Conservation (phyloP, 1,140 invertebrate species). For the Drosophila willistoni region DNA sequence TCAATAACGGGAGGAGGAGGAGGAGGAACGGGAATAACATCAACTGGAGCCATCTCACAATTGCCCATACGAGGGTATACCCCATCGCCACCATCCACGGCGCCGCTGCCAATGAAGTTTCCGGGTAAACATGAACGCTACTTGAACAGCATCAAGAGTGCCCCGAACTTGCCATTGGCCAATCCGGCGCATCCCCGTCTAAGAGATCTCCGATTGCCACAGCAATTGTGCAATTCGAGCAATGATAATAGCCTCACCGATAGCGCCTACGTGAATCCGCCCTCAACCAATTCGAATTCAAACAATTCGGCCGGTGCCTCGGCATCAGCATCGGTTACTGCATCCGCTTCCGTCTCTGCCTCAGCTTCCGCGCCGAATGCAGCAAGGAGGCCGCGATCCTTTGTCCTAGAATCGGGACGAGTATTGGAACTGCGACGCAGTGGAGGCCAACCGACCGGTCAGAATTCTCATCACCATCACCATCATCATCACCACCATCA, state of each 20-base stretch:
- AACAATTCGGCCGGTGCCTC: slow-evolving; percentile 45
- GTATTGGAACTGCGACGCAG: slow-evolving; percentile 83
- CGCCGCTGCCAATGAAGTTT: slow-evolving; percentile 91
- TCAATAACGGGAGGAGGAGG: neutral
- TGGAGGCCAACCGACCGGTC: slow-evolving; percentile 9
- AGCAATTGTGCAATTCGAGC: slow-evolving; percentile 81
- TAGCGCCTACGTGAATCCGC: slow-evolving; percentile 81
- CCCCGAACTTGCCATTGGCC: slow-evolving; percentile 89
- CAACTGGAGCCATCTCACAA: slow-evolving; percentile 50
- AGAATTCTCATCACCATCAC: slow-evolving; percentile 88
- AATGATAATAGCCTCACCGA: slow-evolving; percentile 87
- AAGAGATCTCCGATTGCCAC: slow-evolving; percentile 86
- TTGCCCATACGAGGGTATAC: slow-evolving; percentile 86
- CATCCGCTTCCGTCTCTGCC: slow-evolving; percentile 3
- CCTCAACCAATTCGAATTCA: slow-evolving; percentile 71
- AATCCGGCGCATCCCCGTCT: slow-evolving; percentile 87
- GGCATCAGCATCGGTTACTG: slow-evolving; percentile 35
- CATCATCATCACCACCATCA: slow-evolving; percentile 70
- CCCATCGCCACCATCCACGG: slow-evolving; percentile 91
- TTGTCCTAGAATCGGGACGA: slow-evolving; percentile 76
- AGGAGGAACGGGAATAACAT: neutral
- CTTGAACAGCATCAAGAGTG: slow-evolving; percentile 90
- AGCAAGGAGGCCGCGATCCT: slow-evolving; percentile 66
- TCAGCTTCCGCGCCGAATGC: slow-evolving; percentile 23
- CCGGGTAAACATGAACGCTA: slow-evolving; percentile 85